Percentiles rank a stretch among this genome's conserved stretches.
phyloP scores from a whole-genome alignment of 2,113 vertebrate species.

The Indicator indicator region DNA sequence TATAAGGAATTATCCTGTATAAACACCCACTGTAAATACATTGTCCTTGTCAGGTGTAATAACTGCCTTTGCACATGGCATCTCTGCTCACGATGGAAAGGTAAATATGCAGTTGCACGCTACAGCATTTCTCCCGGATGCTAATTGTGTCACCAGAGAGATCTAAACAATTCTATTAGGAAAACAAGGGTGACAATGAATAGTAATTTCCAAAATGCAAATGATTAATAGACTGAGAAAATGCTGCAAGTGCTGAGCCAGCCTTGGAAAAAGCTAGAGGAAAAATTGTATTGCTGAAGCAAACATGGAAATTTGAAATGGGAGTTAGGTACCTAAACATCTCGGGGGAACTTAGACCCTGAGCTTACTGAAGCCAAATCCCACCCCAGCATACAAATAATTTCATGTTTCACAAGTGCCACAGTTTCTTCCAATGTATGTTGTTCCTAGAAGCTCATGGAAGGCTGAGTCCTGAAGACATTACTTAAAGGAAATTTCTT shows the following conservation, averaged over 20 bases:
- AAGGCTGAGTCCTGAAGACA: background rate
- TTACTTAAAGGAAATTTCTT: conserved; percentile 43
- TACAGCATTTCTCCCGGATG: conserved; percentile 27
- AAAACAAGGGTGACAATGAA: background rate
- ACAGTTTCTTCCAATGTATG: background rate
- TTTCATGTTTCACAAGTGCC: conserved; percentile 15
- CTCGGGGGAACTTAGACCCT: conserved; percentile 20
- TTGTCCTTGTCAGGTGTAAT: conserved; percentile 70
- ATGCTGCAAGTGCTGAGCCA: background rate
- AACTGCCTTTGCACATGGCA: conserved; percentile 66
- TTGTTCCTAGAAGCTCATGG: conserved; percentile 1
- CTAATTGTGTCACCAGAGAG: conserved; percentile 5
- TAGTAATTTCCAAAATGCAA: background rate
- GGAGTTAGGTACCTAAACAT: background rate
- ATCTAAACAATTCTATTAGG: background rate
- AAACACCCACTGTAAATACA: conserved; percentile 67
- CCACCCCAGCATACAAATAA: conserved; percentile 8
- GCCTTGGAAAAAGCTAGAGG: conserved; percentile 11
- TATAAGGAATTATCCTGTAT: conserved; percentile 75
- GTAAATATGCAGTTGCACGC: conserved; percentile 58
- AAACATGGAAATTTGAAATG: conserved; percentile 31
- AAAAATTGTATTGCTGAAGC: conserved; percentile 22
- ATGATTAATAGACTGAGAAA: conserved; percentile 16
- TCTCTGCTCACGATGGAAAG: conserved; percentile 65
- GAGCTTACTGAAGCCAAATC: conserved; percentile 11